These are phyloP conservation scores for Penelope pileata DNA, from an alignment of 2,113 vertebrate species.

Conservation along the genomic window DNA sequence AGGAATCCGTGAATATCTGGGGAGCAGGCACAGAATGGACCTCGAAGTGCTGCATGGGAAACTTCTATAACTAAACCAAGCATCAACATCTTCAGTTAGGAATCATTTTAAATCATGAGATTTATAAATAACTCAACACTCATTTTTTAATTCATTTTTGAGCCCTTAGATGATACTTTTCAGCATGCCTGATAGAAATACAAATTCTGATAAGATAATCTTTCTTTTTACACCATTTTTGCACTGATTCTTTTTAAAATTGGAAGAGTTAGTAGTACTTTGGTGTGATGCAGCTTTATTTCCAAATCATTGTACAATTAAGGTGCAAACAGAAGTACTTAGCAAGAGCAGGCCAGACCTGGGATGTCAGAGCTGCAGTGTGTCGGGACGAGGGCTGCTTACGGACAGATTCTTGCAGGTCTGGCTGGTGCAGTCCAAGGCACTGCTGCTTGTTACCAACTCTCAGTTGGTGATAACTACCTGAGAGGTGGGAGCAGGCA, in stretches of 20 bases:
- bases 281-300: not conserved
- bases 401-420: not conserved
- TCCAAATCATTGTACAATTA: not conserved
- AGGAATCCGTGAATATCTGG: not conserved
- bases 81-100: not conserved
- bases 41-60: not conserved
- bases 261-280: not conserved
- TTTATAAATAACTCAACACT: not conserved
- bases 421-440: not conserved
- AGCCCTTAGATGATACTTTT: not conserved
- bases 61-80: not conserved
- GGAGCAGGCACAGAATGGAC: not conserved
- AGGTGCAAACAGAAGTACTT: not conserved
- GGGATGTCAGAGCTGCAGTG: not conserved
- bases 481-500: constrained; percentile 21
- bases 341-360: not conserved
- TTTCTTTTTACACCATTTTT: not conserved
- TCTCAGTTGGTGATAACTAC: not conserved
- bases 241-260: not conserved
- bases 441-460: not conserved
- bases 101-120: not conserved
- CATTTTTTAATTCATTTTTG: fast-evolving
- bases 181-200: too few relatives aligned
- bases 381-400: not conserved
- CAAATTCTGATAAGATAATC: not conserved